These are phyloP conservation scores for Todus mexicanus DNA, from an alignment of 2,797 vertebrate genomes.

Conservation along the genomic window DNA sequence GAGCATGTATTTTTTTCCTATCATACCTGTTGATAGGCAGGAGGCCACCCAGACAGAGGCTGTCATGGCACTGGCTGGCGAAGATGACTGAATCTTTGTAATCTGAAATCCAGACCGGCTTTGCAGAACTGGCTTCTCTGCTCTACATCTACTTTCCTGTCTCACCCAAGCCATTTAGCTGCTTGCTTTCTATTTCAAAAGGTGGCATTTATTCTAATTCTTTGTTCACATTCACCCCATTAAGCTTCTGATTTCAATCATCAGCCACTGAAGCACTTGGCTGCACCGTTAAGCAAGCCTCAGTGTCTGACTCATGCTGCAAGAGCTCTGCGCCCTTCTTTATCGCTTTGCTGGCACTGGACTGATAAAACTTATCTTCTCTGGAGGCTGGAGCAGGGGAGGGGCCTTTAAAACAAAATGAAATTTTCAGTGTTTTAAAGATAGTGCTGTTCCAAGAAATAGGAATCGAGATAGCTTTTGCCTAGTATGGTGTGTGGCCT, in stretches of 20 bases:
- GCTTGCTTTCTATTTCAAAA: conserved; percentile 25
- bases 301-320: not conserved
- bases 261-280: conserved; percentile 45
- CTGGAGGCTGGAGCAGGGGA: not conserved
- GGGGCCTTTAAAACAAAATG: not conserved
- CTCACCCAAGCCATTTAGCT: conserved; percentile 15
- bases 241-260: conserved; percentile 54
- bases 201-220: conserved; percentile 57
- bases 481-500: not conserved
- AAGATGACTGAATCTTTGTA: not conserved
- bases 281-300: conserved; percentile 9
- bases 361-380: conserved; percentile 42
- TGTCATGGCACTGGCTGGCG: not conserved
- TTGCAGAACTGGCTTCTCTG: not conserved
- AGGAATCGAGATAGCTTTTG: not conserved
- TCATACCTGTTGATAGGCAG: not conserved
- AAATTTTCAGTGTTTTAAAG: not conserved
- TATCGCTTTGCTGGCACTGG: conserved; percentile 10
- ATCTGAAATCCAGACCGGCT: not conserved
- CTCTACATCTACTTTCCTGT: conserved; percentile 1
- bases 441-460: not conserved
- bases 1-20: not conserved
- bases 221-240: conserved; percentile 44
- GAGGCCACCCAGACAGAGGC: not conserved
- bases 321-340: not conserved